Conservation (phyloP, 2,113 vertebrate genomes). For the Brienomyrus longianalis region DNA sequence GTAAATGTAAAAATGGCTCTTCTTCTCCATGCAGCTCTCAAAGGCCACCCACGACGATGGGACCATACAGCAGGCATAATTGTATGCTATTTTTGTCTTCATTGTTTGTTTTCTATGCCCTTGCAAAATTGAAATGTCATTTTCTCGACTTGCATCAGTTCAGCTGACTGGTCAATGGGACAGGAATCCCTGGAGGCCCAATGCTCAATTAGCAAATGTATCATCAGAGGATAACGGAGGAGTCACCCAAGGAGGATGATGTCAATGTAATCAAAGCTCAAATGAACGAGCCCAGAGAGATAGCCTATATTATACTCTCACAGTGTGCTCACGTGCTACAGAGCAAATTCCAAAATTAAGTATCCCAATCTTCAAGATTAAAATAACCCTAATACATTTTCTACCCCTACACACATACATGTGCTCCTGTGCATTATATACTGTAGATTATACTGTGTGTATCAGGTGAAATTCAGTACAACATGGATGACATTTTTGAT, state of each 20-base stretch:
- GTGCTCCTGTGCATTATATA: background rate
- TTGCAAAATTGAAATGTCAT: background rate
- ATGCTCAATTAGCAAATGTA: constrained; percentile 2
- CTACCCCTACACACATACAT: background rate
- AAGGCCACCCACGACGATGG: background rate
- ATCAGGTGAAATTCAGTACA: background rate
- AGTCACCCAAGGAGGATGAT: background rate
- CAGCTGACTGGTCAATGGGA: constrained; percentile 3
- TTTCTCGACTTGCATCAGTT: background rate
- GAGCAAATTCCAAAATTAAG: background rate
- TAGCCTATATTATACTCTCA: background rate
- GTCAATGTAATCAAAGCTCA: background rate
- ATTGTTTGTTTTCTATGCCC: background rate
- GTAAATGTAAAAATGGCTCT: background rate
- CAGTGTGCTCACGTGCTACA: background rate
- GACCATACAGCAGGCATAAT: background rate
- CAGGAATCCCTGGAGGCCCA: background rate
- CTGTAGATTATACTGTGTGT: background rate
- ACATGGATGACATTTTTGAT: background rate
- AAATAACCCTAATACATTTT: background rate
- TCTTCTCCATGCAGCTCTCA: background rate
- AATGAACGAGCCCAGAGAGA: background rate
- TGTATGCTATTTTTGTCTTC: background rate
- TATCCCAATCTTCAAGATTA: background rate
- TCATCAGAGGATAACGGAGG: background rate